Evolutionary conservation across 37 sponge, comb jelly and placozoan genomes (phyloP).

Genomic region (Crambe crambe): DNA sequence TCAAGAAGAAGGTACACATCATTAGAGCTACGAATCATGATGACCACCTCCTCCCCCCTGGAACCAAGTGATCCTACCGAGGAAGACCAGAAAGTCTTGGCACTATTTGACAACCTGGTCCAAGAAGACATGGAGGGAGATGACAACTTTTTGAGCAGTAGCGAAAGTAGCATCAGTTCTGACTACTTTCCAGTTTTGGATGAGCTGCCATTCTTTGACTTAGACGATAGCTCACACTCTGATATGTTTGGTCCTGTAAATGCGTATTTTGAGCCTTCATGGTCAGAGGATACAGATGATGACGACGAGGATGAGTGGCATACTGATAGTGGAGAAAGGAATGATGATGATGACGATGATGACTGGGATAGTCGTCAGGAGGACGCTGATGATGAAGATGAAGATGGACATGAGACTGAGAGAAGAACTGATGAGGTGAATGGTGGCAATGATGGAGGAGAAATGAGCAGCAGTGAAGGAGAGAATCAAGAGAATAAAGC

Average conservation of each 20-base stretch:
- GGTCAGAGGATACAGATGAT: not conserved
- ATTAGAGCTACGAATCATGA: not conserved
- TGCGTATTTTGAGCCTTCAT: conserved; percentile 6
- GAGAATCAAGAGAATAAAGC: not conserved
- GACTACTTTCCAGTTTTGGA: not conserved
- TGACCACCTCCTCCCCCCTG: not conserved
- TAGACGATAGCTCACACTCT: not conserved
- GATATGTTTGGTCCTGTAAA: not conserved
- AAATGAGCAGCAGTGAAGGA: conserved; percentile 1
- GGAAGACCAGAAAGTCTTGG: conserved; percentile 52
- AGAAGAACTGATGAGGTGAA: no score
- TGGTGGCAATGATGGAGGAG: not conserved
- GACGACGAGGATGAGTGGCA: not conserved
- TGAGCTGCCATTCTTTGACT: conserved; percentile 10
- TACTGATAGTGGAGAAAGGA: not conserved
- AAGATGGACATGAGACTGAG: not conserved
- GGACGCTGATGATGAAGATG: conserved; percentile 5
- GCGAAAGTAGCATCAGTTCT: not conserved
- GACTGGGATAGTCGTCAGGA: not conserved
- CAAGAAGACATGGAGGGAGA: not conserved
- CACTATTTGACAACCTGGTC: conserved; percentile 62
- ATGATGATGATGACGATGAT: not conserved
- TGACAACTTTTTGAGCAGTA: not conserved
- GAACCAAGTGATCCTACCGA: conserved; percentile 21
- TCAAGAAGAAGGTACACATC: conserved; percentile 29